These are phyloP conservation scores for Thamnophis elegans DNA, from an alignment of 2,797 vertebrate species.

Conservation along the genomic window DNA sequence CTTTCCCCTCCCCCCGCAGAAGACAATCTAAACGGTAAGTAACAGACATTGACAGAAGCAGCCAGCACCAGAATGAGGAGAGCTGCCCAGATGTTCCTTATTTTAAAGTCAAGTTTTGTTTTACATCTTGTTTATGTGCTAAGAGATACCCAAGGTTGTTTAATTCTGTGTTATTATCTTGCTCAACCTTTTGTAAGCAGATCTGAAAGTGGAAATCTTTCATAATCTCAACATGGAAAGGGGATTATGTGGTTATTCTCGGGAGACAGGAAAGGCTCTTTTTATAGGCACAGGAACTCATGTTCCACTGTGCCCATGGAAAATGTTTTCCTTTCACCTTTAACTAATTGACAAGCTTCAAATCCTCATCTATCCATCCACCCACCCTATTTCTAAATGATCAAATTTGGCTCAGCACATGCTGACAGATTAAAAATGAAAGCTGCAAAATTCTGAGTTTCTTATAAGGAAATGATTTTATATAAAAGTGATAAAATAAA, in stretches of 20 bases:
- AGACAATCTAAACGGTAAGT: conserved; percentile 6
- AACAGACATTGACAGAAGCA: not conserved
- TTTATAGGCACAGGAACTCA: not conserved
- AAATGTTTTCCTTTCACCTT: not conserved
- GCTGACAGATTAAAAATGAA: not conserved
- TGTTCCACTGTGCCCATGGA: not conserved
- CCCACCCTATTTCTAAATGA: not conserved
- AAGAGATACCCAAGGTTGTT: conserved; percentile 12
- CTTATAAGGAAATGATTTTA: not conserved
- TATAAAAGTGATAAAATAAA: not conserved
- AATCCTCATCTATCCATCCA: not conserved
- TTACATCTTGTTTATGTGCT: conserved; percentile 18
- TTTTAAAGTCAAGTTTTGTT: conserved; percentile 13
- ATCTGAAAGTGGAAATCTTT: conserved; percentile 14
- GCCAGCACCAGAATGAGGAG: not conserved
- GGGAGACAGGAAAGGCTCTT: not conserved
- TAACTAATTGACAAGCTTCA: not conserved
- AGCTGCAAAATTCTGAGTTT: not conserved
- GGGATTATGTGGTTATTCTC: not conserved
- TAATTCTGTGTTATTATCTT: conserved; percentile 16
- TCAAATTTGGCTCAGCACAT: not conserved
- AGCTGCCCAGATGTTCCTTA: conserved; percentile 26
- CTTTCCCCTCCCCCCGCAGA: conserved; percentile 38
- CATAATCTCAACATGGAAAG: not conserved
- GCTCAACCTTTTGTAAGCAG: conserved; percentile 12